These are phyloP conservation scores for Notiomystis cincta DNA, from an alignment of 2,113 vertebrate species.

Conservation along the genomic window DNA sequence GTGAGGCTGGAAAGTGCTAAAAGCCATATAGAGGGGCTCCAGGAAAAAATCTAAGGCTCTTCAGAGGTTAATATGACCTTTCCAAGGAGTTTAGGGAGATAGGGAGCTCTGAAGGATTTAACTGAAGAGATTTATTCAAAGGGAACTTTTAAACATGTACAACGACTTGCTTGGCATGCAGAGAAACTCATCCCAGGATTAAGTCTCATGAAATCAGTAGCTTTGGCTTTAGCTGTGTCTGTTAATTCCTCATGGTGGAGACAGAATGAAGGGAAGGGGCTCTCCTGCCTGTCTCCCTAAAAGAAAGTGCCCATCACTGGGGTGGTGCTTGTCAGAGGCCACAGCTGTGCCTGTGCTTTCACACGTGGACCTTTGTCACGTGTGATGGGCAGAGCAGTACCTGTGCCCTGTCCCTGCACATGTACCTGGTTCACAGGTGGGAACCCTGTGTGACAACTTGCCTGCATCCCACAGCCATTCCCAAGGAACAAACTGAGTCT, in stretches of 20 bases:
- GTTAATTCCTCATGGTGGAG: background rate
- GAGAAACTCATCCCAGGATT: background rate
- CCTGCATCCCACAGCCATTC: background rate
- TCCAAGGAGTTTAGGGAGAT: background rate
- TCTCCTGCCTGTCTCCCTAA: background rate
- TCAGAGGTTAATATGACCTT: background rate
- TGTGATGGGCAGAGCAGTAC: background rate
- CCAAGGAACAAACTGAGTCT: background rate
- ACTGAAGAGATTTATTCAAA: background rate
- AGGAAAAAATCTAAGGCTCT: background rate
- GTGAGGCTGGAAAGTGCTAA: background rate
- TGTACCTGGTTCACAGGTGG: background rate
- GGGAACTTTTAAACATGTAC: background rate
- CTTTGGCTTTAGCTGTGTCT: background rate
- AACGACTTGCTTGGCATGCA: background rate
- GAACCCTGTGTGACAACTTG: background rate
- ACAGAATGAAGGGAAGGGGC: background rate
- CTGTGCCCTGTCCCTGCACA: accelerated
- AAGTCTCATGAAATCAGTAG: background rate
- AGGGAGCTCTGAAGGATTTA: background rate
- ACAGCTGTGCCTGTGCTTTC: background rate
- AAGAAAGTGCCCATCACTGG: background rate
- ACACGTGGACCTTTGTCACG: background rate
- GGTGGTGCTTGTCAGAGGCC: background rate
- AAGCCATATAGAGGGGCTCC: background rate